Percentiles rank a stretch among this genome's conserved stretches.
Conservation (phyloP, 2,797 vertebrate species). For the Sebastes kiyomatsui region DNA sequence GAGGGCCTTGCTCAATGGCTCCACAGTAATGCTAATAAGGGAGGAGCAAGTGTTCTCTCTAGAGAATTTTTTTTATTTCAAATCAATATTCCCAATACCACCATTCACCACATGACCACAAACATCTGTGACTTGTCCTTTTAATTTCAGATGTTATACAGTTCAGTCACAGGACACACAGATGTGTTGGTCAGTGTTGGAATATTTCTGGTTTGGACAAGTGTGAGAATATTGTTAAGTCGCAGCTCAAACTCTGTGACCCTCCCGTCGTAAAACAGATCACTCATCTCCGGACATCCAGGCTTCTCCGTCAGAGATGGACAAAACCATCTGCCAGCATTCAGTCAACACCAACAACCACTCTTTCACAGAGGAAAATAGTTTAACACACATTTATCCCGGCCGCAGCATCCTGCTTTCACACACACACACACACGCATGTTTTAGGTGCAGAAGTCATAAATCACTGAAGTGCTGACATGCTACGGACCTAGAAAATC, state of each 20-base stretch:
- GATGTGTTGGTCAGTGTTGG: conserved; percentile 45
- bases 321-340: conserved; percentile 46
- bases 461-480: conserved; percentile 28
- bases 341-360: conserved; percentile 58
- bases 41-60: conserved; percentile 1
- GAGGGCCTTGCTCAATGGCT: background rate
- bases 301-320: conserved; percentile 28
- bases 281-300: conserved; percentile 50
- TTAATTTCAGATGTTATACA: conserved; percentile 35
- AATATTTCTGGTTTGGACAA: conserved; percentile 77
- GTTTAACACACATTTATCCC: conserved; percentile 46
- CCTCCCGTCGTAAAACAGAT: conserved; percentile 53
- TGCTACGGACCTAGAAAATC: conserved; percentile 8
- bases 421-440: conserved; percentile 18
- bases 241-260: conserved; percentile 31
- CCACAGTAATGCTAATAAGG: background rate
- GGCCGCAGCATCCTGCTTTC: conserved; percentile 32
- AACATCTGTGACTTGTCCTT: conserved; percentile 53
- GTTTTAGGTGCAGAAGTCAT: conserved; percentile 12
- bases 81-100: conserved; percentile 38
- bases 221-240: conserved; percentile 53
- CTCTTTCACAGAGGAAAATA: conserved; percentile 48
- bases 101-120: conserved; percentile 54
- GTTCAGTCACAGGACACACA: conserved; percentile 49
- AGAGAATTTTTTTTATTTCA: conserved; percentile 11